These are phyloP conservation scores for Otocyon megalotis DNA, from an alignment of 2,113 vertebrate species.

Conservation along the genomic window DNA sequence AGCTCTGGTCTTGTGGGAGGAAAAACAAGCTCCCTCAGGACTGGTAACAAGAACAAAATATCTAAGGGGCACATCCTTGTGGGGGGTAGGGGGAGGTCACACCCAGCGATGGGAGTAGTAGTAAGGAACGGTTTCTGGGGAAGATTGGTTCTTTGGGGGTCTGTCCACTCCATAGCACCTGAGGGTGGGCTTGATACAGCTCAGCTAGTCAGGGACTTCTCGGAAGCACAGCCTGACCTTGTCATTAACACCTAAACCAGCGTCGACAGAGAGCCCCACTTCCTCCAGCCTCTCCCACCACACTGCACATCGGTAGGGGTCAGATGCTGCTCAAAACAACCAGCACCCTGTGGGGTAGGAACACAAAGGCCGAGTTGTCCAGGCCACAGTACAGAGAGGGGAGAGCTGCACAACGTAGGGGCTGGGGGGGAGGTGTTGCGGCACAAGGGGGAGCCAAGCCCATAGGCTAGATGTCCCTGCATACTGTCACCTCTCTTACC, in stretches of 20 bases:
- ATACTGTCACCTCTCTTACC: not conserved
- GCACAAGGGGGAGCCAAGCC: not conserved
- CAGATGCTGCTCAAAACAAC: not conserved
- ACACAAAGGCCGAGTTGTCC: not conserved
- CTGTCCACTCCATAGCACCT: not conserved
- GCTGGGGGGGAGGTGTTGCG: not conserved
- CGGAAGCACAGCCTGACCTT: constrained; percentile 16
- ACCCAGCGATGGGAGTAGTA: not conserved
- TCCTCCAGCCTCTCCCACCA: not conserved
- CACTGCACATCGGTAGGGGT: not conserved
- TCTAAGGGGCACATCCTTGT: not conserved
- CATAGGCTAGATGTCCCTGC: not conserved
- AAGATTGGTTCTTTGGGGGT: not conserved
- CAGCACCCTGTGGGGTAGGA: not conserved
- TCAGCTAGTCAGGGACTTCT: not conserved
- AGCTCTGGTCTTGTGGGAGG: not conserved
- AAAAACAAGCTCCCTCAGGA: not conserved
- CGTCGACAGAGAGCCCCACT: not conserved
- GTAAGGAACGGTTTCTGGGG: not conserved
- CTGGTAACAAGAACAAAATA: not conserved
- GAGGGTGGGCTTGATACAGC: not conserved
- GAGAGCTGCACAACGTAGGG: not conserved
- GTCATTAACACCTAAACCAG: constrained; percentile 20
- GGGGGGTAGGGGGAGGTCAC: not conserved
- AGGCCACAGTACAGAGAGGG: not conserved